Base-by-base conservation (phyloP, 2,113 vertebrate genomes). In the Cyprinus carpio region DNA sequence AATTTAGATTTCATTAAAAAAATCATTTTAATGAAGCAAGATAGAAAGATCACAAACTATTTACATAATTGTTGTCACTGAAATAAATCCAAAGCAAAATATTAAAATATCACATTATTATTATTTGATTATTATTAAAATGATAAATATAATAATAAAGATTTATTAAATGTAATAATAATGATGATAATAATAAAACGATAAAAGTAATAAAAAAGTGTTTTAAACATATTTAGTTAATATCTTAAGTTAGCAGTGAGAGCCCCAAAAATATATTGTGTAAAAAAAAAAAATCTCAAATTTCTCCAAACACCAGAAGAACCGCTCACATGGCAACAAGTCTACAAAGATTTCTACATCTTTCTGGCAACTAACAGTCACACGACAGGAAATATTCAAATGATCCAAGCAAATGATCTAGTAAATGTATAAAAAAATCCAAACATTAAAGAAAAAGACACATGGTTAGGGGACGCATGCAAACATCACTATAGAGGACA, bases 401-500 rank as follows among this genome's bases (percentile, higher is more conserved):
- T 65, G 65, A 71, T 23, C 31, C 80, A 85, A 67, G 64, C 67
- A 54, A 83, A 92, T 77, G 75, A 90, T 84, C 85, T 90, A 84
- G 54, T 64, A 82, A 37, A 71, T 79, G 20, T 25, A n/a, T 25
- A 3, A 27, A 60, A 80, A 64, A 46, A 43, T 12, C 20, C 3
- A 40, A 16, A 80, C 49, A 56, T 56, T 40, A 60, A 40, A 76
- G 7, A 60, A 75, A 11, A 58, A 51, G 16, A 75, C 54, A 81
- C 25, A 69, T 20, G 40, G 27, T 31, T 69, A 54, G 4, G 18
- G 27, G 62, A 31, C 1, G 10, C 79, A 81, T 69, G 79, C 79
- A 67, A 67, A 67, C 62, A 69, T 67, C 79, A 81, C 79, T 27
- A 80, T 37, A 62, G 6, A 46, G 37, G 8, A 23, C 54, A 40